Base-by-base conservation (phyloP, 2,888 invertebrate species). In the Drosophila acutilabella region DNA sequence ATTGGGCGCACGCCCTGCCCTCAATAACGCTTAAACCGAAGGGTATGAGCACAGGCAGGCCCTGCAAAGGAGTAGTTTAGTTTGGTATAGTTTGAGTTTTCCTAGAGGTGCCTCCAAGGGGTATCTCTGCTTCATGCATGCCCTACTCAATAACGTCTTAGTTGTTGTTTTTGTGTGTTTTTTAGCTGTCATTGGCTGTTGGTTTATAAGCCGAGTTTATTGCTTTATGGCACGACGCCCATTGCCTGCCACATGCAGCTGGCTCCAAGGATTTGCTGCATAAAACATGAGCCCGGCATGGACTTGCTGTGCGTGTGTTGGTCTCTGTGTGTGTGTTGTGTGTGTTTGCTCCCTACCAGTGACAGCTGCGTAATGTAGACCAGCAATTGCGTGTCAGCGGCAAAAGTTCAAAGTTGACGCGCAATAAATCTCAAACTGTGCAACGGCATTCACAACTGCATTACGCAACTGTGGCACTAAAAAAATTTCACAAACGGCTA, bases 181-280 rank as follows among this genome's bases (percentile, higher is more conserved):
- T 36, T 30, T 38, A 36, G 45, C 16, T 38, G 41, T 47, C 51
- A 26, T 18, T 48, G 26, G 36, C 48, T 44, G 65, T 76, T 47
- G 72, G 56, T 62, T 85, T 77, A 72, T 80, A 82, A 77, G 81
- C 80, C 74, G 64, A 65, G 54, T 78, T 86, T 86, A 83, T 80
- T 86, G 83, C 75, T 83, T 80, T 86, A 75, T 80, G 84, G 75
- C 78, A 77, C 60, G 65, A 40, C 50, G 66, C 53, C 50, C 41
- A 42, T 16, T 23, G 68, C 51, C 64, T 73, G 72, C 57, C 58
- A 59, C 68, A 50, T 78, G 70, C 70, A 74, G 74, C 74, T 70
- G 74, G 59, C 66, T 56, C 57, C 62, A 76, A 76, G 76, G 76
- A 76, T 74, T 66, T 48, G 66, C 50, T 78, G 74, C 75, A 75